Base-by-base conservation (phyloP, 2,888 invertebrate species). In the Drosophila demipolita region DNA sequence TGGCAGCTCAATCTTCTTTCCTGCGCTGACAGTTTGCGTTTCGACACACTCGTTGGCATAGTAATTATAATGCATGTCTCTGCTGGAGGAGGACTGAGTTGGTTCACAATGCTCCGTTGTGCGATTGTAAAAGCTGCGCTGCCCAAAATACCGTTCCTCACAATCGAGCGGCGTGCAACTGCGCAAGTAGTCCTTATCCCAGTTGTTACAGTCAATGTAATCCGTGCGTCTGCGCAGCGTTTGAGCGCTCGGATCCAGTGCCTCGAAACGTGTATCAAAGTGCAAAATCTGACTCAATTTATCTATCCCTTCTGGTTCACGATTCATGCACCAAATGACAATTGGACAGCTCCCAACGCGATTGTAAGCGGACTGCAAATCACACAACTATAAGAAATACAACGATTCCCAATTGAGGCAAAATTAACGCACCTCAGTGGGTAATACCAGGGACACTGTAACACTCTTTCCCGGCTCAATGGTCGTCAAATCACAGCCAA, bases 111-210 rank as follows among this genome's bases (percentile, higher is more conserved):
- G 73, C n/a, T 88, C 77, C 2, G 85, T 71, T 8, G 78, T 69
- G 0, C 20, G 70, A 82, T 94, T 94, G 81, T 93, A 95, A 78
- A 92, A 95, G 84, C 93, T 94, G 42, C 93, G 92, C 59, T 90
- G 90, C 1, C 94, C 94, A 58, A 94, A 93, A 87, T 95, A 95
- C 71, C 94, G 95, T 74, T 94, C 93, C 66, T 94, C 93, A 77
- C 95, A 95, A 78, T 94, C 93, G 0, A 94, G 93, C 1, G 94
- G 94, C n/a, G 90, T 91, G 78, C 95, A 95, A 45, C 93, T 93
- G 29, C 92, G 90, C 12, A 93, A 87, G 20, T 94, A 93, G 68
- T 94, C 93, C 82, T 93, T 89, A 90, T 95, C 95, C 76, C 91
- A 92, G 75, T 91, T 92, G 0, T 66, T 66, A 48, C 92, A 92